These are phyloP conservation scores for Microcebus ravelobensis DNA, from an alignment of 2,113 vertebrate genomes.

Conservation along the genomic window DNA sequence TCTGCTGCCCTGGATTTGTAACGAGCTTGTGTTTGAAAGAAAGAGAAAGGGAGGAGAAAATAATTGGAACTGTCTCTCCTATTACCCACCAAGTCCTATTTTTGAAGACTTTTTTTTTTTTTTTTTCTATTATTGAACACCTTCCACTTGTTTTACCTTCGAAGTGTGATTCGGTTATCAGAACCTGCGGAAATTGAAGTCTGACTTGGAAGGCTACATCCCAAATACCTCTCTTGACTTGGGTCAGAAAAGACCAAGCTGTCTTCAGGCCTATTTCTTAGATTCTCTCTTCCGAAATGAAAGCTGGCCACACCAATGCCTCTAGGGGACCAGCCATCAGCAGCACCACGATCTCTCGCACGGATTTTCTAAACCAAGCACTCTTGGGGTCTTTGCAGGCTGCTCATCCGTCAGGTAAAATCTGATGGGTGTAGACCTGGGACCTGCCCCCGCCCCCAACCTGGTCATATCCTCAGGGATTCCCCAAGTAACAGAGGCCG, in stretches of 20 bases:
- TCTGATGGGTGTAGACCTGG: neutral
- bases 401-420: neutral
- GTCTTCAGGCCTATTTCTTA: neutral
- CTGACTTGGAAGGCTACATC: neutral
- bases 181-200: slow-evolving; percentile 45
- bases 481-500: neutral
- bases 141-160: slow-evolving; percentile 64
- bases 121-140: slow-evolving; percentile 66
- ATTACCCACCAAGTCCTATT: slow-evolving; percentile 27
- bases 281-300: neutral
- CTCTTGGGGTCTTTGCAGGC: neutral
- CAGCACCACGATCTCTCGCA: neutral
- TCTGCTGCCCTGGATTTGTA: slow-evolving; percentile 23
- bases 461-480: neutral
- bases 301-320: neutral
- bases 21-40: slow-evolving; percentile 22
- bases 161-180: slow-evolving; percentile 60
- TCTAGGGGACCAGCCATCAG: neutral
- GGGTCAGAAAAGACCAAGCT: neutral
- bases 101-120: neutral
- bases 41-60: slow-evolving; percentile 46
- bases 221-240: neutral
- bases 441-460: neutral
- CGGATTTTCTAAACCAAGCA: neutral
- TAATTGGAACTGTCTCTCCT: slow-evolving; percentile 60